Percentiles rank a stretch among this genome's conserved stretches.
These are phyloP conservation scores for Cephalopterus ornatus DNA, from an alignment of 2,113 vertebrate species.

Conservation along the genomic window DNA sequence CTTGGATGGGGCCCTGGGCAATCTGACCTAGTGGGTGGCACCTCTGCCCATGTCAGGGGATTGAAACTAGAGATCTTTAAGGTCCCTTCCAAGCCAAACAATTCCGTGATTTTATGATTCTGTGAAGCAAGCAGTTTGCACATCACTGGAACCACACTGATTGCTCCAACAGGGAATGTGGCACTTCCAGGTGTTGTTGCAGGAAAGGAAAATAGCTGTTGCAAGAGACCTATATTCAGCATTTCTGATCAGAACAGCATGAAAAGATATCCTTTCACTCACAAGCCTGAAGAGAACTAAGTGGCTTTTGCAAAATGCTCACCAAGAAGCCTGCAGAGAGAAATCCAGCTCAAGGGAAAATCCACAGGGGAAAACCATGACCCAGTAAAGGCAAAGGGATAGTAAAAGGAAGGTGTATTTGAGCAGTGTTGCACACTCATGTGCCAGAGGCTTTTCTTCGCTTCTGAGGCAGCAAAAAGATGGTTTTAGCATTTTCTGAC, in stretches of 20 bases:
- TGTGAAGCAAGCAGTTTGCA: neutral
- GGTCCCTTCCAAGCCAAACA: neutral
- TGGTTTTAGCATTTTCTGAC: neutral
- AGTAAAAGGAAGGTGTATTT: neutral
- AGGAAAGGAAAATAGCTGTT: neutral
- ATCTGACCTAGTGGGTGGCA: neutral
- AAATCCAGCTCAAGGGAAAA: neutral
- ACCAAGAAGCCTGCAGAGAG: neutral
- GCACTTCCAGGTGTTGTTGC: neutral
- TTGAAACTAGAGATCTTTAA: accelerated
- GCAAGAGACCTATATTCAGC: neutral
- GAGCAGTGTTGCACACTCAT: neutral
- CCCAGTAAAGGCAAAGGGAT: neutral
- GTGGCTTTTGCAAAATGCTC: neutral
- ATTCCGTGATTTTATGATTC: neutral
- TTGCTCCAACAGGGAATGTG: neutral
- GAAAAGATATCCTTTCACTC: neutral
- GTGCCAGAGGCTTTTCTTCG: neutral
- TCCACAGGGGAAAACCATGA: neutral
- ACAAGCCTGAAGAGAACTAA: neutral
- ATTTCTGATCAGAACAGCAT: neutral
- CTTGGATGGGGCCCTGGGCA: neutral
- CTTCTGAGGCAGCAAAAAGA: neutral
- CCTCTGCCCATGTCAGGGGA: neutral
- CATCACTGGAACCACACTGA: neutral